These are phyloP conservation scores for Osmoderma eremita DNA, from an alignment of 2,888 invertebrate genomes.

Conservation along the genomic window DNA sequence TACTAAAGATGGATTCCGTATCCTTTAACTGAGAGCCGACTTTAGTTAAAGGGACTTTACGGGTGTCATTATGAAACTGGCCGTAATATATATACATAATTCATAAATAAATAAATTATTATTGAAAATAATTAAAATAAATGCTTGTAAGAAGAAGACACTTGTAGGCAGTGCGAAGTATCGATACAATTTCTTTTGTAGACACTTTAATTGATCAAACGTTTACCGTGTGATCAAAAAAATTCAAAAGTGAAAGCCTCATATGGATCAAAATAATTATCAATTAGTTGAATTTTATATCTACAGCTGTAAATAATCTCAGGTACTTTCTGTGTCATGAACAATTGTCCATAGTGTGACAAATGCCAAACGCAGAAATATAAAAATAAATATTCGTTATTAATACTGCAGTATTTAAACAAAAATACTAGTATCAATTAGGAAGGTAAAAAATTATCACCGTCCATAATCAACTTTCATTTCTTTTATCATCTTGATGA, in stretches of 20 bases:
- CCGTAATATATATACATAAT: background rate
- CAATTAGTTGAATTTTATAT: background rate
- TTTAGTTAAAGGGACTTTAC: no score
- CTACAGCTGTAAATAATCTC: background rate
- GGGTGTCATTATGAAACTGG: no score
- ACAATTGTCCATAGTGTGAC: slow-evolving; percentile 24
- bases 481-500: slow-evolving; percentile 4
- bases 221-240: slow-evolving; percentile 17
- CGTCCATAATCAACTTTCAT: background rate
- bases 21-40: no score
- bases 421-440: background rate
- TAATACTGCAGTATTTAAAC: no score
- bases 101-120: background rate
- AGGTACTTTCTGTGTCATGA: background rate
- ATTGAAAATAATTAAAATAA: background rate
- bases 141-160: slow-evolving; percentile 10
- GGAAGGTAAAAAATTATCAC: background rate
- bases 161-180: slow-evolving; percentile 13
- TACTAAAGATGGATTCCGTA: no score
- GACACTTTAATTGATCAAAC: slow-evolving; percentile 34
- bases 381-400: background rate
- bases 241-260: background rate
- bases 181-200: slow-evolving; percentile 15
- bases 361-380: slow-evolving; percentile 23
- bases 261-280: background rate